phyloP scores from a whole-genome alignment of 2,113 vertebrate species.

The human (Homo sapiens) region GRCh38 chr9:14865501-14866000 shows the following conservation, averaged over 20 bases:
- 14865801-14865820: neutral
- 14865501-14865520: conserved; percentile 80
- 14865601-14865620: conserved; percentile 50
- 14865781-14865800: neutral
- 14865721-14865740: conserved; percentile 32
- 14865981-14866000: conserved; percentile 4
- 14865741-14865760: neutral
- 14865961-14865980: neutral
- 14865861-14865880: neutral
- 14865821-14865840: conserved; percentile 43
- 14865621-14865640: conserved; percentile 55
- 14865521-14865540: conserved; percentile 77
- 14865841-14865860: conserved; percentile 8
- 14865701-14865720: neutral
- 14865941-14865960: neutral
- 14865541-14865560: conserved; percentile 75
- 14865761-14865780: neutral
- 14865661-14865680: neutral
- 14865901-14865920: neutral
- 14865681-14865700: no score
- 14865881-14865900: neutral
- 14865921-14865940: neutral
- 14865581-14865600: conserved; percentile 54
- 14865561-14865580: conserved; percentile 72
- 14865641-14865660: conserved; percentile 49